phyloP scores from a whole-genome alignment of 2,113 vertebrate species.

The Chaetodon auriga region DNA sequence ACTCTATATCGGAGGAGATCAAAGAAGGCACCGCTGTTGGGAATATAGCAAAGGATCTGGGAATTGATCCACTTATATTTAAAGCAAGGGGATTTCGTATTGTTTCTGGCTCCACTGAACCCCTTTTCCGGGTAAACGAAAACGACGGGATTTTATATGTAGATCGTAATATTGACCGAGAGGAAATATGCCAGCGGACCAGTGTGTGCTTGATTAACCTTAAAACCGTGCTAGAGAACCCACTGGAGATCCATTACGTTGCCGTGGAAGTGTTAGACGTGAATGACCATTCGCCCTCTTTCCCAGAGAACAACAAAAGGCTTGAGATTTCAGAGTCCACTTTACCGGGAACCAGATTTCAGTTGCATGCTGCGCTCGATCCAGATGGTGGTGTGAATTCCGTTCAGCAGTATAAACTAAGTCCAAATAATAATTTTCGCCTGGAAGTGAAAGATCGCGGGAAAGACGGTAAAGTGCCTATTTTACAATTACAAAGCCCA shows the following conservation, averaged over 20 bases:
- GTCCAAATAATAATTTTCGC: slow-evolving; percentile 66
- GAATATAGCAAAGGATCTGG: slow-evolving; percentile 74
- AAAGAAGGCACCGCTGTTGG: too few relatives aligned
- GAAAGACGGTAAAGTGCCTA: slow-evolving; percentile 49
- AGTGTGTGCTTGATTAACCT: slow-evolving; percentile 38
- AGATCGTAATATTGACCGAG: slow-evolving; percentile 75
- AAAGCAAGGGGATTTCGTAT: slow-evolving; percentile 75
- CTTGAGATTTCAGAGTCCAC: slow-evolving; percentile 78
- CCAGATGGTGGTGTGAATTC: slow-evolving; percentile 81
- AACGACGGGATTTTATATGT: slow-evolving; percentile 77
- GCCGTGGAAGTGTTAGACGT: slow-evolving; percentile 76
- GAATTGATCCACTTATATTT: slow-evolving; percentile 62
- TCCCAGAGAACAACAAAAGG: slow-evolving; percentile 75
- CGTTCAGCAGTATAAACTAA: slow-evolving; percentile 79
- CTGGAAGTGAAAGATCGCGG: slow-evolving; percentile 55
- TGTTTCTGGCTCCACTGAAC: slow-evolving; percentile 62
- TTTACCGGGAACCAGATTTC: slow-evolving; percentile 79
- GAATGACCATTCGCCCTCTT: slow-evolving; percentile 82
- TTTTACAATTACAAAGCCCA: slow-evolving; percentile 54
- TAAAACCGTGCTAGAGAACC: slow-evolving; percentile 71
- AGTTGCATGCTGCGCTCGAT: slow-evolving; percentile 82
- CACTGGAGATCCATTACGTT: slow-evolving; percentile 80
- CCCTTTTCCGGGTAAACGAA: slow-evolving; percentile 72
- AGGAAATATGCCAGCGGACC: slow-evolving; percentile 72
- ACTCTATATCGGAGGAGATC: too few relatives aligned